Conservation (phyloP, 2,797 vertebrate genomes). For the Enteromius trimaculatus region DNA sequence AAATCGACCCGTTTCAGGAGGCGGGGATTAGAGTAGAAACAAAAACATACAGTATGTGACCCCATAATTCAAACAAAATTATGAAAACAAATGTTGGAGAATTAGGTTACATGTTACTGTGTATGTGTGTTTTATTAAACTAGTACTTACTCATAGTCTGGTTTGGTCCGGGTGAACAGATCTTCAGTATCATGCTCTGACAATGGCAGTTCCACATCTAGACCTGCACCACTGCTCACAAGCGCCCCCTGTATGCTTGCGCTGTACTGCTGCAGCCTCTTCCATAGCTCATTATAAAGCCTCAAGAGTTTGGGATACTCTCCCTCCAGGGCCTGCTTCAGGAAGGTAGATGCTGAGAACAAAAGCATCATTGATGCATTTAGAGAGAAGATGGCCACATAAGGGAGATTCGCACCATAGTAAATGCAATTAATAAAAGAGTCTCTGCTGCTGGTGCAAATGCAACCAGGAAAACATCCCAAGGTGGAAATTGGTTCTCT, state of each 20-base stretch:
- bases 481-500: background rate
- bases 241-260: constrained; percentile 85
- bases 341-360: constrained; percentile 84
- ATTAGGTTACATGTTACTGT: background rate
- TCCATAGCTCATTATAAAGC: constrained; percentile 97
- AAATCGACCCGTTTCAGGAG: too few species aligned
- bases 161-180: constrained; percentile 83
- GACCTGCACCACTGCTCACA: constrained; percentile 68
- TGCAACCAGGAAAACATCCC: background rate
- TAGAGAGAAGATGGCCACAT: background rate
- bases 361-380: constrained; percentile 13
- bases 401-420: background rate
- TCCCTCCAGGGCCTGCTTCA: constrained; percentile 96
- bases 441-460: background rate
- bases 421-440: background rate
- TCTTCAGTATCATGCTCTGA: constrained; percentile 84
- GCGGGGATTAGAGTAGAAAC: too few species aligned
- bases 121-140: background rate
- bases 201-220: constrained; percentile 82
- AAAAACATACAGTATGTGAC: too few species aligned
- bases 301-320: constrained; percentile 94
- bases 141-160: constrained; percentile 89
- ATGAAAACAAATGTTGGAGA: background rate
- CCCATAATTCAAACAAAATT: background rate
- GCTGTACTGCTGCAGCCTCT: constrained; percentile 92